Percentiles rank a stretch among this genome's conserved stretches.
phyloP scores from a whole-genome alignment of 1,140 invertebrate genomes.

The Ostrea denselamellosa region DNA sequence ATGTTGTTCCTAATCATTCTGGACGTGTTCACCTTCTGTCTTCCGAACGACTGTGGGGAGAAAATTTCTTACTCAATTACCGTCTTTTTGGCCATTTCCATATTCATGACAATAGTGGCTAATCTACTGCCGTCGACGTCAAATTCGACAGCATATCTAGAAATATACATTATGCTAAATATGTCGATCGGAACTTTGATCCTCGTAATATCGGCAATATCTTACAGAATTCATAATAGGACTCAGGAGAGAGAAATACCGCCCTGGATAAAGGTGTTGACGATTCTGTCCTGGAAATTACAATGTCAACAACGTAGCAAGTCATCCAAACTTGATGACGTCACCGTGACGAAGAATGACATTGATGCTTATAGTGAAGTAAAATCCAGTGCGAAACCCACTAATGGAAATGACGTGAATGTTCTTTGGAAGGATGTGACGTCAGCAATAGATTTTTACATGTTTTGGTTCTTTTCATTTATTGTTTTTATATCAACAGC shows the following conservation, averaged over 20 bases:
- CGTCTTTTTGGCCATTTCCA: slow-evolving; percentile 61
- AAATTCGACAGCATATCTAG: slow-evolving; percentile 51
- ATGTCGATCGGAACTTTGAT: slow-evolving; percentile 27
- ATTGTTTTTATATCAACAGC: neutral
- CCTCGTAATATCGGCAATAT: neutral
- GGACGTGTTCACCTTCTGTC: slow-evolving; percentile 55
- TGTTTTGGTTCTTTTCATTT: slow-evolving; percentile 8
- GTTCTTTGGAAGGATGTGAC: slow-evolving; percentile 23
- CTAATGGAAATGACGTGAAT: neutral
- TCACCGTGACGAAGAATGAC: neutral
- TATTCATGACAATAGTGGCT: slow-evolving; percentile 60
- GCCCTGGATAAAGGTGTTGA: neutral
- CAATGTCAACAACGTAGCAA: neutral
- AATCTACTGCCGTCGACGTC: slow-evolving; percentile 56
- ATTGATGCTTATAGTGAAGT: neutral
- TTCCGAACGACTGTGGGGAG: slow-evolving; percentile 60
- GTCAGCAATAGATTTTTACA: slow-evolving; percentile 5
- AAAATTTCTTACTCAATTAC: slow-evolving; percentile 60
- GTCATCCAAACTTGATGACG: neutral
- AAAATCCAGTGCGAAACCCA: neutral
- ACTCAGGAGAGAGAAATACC: neutral
- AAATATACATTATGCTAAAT: slow-evolving; percentile 49
- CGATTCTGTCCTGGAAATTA: neutral
- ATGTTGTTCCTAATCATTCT: slow-evolving; percentile 60
- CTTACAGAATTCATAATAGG: slow-evolving; percentile 42